Evolutionary conservation across 2,888 invertebrate species (phyloP).

Genomic region (Schizaphis graminum): DNA sequence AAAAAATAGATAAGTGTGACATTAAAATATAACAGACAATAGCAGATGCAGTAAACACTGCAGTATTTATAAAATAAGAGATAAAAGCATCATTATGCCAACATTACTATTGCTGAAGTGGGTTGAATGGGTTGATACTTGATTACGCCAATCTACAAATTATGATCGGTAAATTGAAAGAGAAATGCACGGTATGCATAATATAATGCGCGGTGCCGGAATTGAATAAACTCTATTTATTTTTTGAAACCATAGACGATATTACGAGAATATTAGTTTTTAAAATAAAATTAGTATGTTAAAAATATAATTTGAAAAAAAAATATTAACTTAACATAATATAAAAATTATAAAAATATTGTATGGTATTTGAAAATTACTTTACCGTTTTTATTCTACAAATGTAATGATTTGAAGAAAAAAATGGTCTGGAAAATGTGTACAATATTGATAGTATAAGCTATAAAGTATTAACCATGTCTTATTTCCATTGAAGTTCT

Average conservation of each 20-base stretch:
- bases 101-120: neutral
- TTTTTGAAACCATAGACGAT: neutral
- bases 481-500: neutral
- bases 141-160: too few relatives aligned
- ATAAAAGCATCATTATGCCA: neutral
- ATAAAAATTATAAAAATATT: neutral
- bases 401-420: neutral
- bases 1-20: neutral
- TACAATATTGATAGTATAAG: neutral
- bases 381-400: neutral
- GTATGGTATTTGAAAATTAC: neutral
- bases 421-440: neutral
- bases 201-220: too few relatives aligned
- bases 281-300: neutral
- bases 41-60: neutral
- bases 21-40: neutral
- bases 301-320: neutral
- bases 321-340: neutral
- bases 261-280: neutral
- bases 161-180: neutral
- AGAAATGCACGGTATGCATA: neutral
- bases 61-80: neutral
- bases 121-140: neutral
- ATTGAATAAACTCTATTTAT: neutral
- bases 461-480: neutral